Conservation (phyloP, 2,888 invertebrate species). For the Incurvaria masculella region DNA sequence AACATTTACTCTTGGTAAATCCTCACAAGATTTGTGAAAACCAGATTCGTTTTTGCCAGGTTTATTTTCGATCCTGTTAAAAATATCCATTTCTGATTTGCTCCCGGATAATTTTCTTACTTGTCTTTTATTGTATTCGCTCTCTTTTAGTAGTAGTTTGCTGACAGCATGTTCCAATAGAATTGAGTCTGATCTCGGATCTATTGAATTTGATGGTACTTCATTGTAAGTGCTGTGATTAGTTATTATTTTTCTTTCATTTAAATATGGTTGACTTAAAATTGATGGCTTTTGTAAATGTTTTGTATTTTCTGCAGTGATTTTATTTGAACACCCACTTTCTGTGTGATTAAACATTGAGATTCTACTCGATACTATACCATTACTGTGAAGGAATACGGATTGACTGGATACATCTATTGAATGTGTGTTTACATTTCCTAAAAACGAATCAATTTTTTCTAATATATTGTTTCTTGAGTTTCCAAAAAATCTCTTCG, state of each 20-base stretch:
- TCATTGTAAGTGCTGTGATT: slow-evolving; percentile 4
- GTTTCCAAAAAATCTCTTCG: slow-evolving; percentile 48
- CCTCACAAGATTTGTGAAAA: slow-evolving; percentile 44
- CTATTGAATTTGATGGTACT: background rate
- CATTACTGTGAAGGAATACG: slow-evolving; percentile 33
- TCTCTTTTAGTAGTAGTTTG: slow-evolving; percentile 20
- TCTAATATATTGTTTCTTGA: slow-evolving; percentile 45
- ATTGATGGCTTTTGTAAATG: slow-evolving; percentile 15
- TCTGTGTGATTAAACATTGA: slow-evolving; percentile 43
- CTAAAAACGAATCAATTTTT: slow-evolving; percentile 45
- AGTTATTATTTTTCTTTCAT: slow-evolving; percentile 6
- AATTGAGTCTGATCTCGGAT: slow-evolving; percentile 14
- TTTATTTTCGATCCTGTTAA: slow-evolving; percentile 31
- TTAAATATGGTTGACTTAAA: slow-evolving; percentile 10
- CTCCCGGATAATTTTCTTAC: slow-evolving; percentile 38
- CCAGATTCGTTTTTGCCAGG: slow-evolving; percentile 27
- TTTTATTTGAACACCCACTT: slow-evolving; percentile 26
- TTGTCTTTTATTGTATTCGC: slow-evolving; percentile 16
- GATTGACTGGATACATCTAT: slow-evolving; percentile 21
- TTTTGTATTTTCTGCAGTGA: slow-evolving; percentile 2
- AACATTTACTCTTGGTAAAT: slow-evolving; percentile 43
- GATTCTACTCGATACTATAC: slow-evolving; percentile 49
- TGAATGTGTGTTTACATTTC: slow-evolving; percentile 28
- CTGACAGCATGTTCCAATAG: slow-evolving; percentile 18
- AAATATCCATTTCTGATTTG: slow-evolving; percentile 50